These are phyloP conservation scores for Apus apus DNA, from an alignment of 2,113 vertebrate species.

Conservation along the genomic window DNA sequence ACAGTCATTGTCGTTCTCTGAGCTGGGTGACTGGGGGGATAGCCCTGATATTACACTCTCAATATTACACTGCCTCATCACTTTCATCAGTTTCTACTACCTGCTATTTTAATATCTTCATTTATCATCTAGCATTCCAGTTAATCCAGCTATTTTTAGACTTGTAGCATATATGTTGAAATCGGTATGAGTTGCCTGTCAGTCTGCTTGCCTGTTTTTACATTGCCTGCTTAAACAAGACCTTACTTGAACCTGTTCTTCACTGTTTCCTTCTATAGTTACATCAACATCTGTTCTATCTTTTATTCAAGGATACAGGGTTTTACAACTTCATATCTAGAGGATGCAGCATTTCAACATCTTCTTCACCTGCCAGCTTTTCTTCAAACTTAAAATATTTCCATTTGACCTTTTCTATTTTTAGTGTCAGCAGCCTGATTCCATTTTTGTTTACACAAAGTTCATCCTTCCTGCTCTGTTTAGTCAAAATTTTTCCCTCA, in stretches of 20 bases:
- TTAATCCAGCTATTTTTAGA: background rate
- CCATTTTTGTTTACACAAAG: conserved; percentile 14
- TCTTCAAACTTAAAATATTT: background rate
- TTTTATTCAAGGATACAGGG: background rate
- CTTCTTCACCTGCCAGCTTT: background rate
- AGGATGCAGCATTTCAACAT: background rate
- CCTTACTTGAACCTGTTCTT: background rate
- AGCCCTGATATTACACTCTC: background rate
- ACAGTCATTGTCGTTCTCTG: background rate
- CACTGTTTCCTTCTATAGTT: background rate
- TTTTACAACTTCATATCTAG: background rate
- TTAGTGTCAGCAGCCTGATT: background rate
- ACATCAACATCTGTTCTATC: background rate
- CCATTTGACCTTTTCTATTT: background rate
- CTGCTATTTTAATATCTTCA: background rate
- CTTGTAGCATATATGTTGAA: background rate
- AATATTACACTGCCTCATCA: background rate
- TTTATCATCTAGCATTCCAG: background rate
- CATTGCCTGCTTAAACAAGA: background rate
- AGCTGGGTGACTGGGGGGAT: background rate
- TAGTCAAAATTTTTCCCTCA: background rate
- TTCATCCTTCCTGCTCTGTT: conserved; percentile 8
- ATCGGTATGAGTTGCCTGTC: background rate
- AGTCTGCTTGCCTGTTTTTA: background rate
- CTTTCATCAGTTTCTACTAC: background rate